Conservation (phyloP, 2,888 invertebrate genomes). For the Lacanobia oleracea region DNA sequence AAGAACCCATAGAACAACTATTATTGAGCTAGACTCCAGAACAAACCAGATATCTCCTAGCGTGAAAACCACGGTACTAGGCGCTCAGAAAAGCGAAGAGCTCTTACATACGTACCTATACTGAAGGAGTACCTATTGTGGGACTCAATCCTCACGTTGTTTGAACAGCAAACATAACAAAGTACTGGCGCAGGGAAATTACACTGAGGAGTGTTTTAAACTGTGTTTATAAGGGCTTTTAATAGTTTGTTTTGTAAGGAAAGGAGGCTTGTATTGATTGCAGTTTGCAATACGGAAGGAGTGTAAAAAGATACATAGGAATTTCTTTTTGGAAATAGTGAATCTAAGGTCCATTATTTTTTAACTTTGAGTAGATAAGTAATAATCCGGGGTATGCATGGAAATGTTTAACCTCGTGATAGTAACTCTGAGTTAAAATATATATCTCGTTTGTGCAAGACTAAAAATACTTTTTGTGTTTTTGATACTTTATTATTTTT, state of each 20-base stretch:
- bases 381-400: too few species aligned
- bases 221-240: conserved; percentile 7
- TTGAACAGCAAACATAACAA: conserved; percentile 69
- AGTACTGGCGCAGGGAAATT: conserved; percentile 49
- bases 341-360: too few species aligned
- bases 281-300: neutral
- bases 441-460: too few species aligned
- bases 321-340: too few species aligned
- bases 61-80: conserved; percentile 29
- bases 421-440: too few species aligned
- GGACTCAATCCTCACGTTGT: conserved; percentile 65
- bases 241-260: conserved; percentile 17
- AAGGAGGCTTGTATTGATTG: neutral
- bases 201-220: conserved; percentile 28
- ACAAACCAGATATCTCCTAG: conserved; percentile 18
- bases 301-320: too few species aligned
- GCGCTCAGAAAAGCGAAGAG: conserved; percentile 40
- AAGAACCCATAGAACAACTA: neutral
- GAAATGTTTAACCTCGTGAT: too few species aligned
- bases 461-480: too few species aligned
- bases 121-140: conserved; percentile 62
- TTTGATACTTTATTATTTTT: too few species aligned
- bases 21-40: conserved; percentile 20
- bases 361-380: too few species aligned
- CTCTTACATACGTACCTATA: conserved; percentile 31